Base-by-base conservation (phyloP, 1,140 invertebrate genomes). In the Diachasmimorpha longicaudata region DNA sequence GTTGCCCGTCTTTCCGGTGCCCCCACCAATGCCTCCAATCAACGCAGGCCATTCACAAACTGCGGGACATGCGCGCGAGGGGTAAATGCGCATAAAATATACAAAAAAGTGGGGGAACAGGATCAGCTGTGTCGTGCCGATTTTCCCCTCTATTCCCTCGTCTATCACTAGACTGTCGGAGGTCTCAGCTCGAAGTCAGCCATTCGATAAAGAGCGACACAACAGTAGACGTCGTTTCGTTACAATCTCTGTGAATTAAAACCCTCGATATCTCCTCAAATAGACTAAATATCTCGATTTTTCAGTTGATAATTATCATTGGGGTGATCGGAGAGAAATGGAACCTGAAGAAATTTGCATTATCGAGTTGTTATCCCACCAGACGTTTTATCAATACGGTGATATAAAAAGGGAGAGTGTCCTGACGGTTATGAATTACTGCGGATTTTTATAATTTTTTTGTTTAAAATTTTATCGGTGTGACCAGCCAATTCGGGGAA, bases 341-440 rank as follows among this genome's bases (percentile, higher is more conserved):
- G 85, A 86, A 86, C 80, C 78, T 79, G 81, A 85, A 80, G 82
- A 83, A 77, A 81, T 81, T 63, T 76, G 42, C 11, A 37, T 58
- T 23, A 37, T 52, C 70, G 44, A 68, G 44, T 67, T 36, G 63
- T 70, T 42, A 25, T 37, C 44, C 13, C 36, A 42, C 48, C 71
- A 58, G 55, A 73, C 80, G 81, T 81, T 81, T 70, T 72, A 73
- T 73, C 66, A 77, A 68, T 77, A 68, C 55, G 55, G 67, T 75
- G 75, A 79, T 76, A 66, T 72, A 69, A 69, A 76, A 48, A 76
- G 70, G 68, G 69, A 81, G 63, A 70, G 69, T 70, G 69, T 42
- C 67, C 39, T 46, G 69, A 63, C 58, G 31, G 58, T 63, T 63
- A 63, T 63, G 58, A 63, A 63, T 63, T 25, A 63, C 13, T 23